A percentile compares a stretch with the other conserved stretches of the same genome.
These are phyloP conservation scores for Nyctalus aviator DNA, from an alignment of 2,797 vertebrate species.

Conservation along the genomic window DNA sequence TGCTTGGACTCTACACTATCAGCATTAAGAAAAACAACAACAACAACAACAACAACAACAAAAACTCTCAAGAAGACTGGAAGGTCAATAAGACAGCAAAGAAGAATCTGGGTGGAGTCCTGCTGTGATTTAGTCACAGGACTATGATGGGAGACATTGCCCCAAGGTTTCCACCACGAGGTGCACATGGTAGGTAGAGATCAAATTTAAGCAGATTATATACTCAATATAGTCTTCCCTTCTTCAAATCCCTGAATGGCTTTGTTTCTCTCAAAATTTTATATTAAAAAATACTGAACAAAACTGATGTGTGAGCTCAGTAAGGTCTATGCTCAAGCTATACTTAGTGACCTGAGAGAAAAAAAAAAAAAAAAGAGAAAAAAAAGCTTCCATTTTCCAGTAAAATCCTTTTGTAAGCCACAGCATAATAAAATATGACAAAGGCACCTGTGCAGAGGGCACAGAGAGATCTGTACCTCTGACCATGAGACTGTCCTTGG, in stretches of 20 bases:
- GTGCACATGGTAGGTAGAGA: background rate
- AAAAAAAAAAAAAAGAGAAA: background rate
- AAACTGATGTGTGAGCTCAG: background rate
- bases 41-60: too few species aligned
- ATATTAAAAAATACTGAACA: background rate
- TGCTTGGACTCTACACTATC: background rate
- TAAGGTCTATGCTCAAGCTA: slow-evolving; percentile 58
- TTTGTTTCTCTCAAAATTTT: slow-evolving; percentile 37
- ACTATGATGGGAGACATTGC: slow-evolving; percentile 6
- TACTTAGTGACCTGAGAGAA: slow-evolving; percentile 26
- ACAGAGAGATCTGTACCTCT: background rate
- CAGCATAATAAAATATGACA: slow-evolving; percentile 40
- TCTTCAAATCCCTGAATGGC: background rate
- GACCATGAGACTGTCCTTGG: background rate
- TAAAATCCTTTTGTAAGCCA: slow-evolving; percentile 36
- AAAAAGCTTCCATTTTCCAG: slow-evolving; percentile 44
- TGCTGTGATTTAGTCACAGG: background rate
- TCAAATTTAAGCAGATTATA: slow-evolving; percentile 41
- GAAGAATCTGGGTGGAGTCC: background rate
- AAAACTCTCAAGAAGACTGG: background rate
- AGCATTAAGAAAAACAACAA: background rate
- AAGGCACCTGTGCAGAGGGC: background rate
- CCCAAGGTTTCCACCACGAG: background rate
- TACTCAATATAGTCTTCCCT: background rate
- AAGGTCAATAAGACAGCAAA: slow-evolving; percentile 4